These are phyloP conservation scores for Octodonta nipae DNA, from an alignment of 2,888 invertebrate genomes.

Conservation along the genomic window DNA sequence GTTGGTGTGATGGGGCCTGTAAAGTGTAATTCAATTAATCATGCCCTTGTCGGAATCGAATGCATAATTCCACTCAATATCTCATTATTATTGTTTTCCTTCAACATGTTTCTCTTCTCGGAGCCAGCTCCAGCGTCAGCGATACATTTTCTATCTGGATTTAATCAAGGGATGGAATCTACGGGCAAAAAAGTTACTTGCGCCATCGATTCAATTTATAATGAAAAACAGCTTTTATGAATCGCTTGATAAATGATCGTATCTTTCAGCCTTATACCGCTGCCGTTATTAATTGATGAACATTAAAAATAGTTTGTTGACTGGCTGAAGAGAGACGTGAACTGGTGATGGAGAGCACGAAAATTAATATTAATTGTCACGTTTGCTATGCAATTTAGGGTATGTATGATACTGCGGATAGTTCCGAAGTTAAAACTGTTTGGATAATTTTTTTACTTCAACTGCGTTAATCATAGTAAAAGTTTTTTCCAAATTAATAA, in stretches of 20 bases:
- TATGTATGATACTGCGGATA: no score
- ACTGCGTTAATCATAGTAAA: no score
- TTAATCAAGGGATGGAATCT: conserved; percentile 15
- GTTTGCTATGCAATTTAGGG: no score
- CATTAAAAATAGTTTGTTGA: conserved; percentile 14
- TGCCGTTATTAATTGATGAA: conserved; percentile 28
- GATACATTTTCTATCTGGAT: conserved; percentile 14
- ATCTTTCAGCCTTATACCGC: conserved; percentile 22
- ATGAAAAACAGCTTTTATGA: conserved; percentile 27
- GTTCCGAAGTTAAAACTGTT: no score
- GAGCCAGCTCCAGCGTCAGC: conserved; percentile 7
- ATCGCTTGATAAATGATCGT: conserved; percentile 29
- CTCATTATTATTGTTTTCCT: conserved; percentile 14
- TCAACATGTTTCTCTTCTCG: conserved; percentile 8
- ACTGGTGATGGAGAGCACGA: background rate
- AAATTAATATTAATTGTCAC: background rate
- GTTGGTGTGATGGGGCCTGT: no score
- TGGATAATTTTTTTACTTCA: no score
- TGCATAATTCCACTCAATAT: conserved; percentile 11
- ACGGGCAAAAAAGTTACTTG: conserved; percentile 4
- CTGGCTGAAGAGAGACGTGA: background rate
- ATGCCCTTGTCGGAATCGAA: background rate
- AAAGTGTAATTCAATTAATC: no score
- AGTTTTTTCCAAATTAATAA: no score
- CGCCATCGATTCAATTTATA: conserved; percentile 20